Base-by-base conservation (phyloP, 2,113 vertebrate species). In the Butorides virescens region DNA sequence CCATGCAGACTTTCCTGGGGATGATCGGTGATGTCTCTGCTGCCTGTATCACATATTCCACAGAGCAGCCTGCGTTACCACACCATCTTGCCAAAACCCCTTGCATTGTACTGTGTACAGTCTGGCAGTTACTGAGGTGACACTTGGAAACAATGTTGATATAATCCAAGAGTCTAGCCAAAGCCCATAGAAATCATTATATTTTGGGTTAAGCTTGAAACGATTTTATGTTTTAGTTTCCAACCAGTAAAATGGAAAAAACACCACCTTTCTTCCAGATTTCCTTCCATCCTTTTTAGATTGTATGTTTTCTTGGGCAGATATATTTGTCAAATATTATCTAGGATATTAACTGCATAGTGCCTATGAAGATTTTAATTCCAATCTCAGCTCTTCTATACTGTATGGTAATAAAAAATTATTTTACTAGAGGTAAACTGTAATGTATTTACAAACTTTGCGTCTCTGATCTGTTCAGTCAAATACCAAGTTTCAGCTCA, bases 171-270 rank as follows among this genome's bases (percentile, higher is more conserved):
- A 91, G 62, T 76, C 74, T 56, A 22, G 76, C 66, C 70, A 88
- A 30, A 56, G 58, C 67, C 32, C 76, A 7, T 4, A 49, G 73
- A 94, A 93, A 82, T 78, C 36, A 44, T 2, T 63, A 11, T 34
- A 46, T 39, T 67, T 84, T 67, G 47, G 39, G 23, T 81, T 81
- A 62, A 81, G 18, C 61, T 85, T 81, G 50, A 91, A 95, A 74
- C 30, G 23, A 10, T 58, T 92, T 92, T 89, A 39, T 61, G 29
- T 53, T 79, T 96, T 66, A 67, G 49, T 92, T 95, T 94, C 72
- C 70, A 81, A 46, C 16, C 20, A 94, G 58, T 83, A 79, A 88
- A 97, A 81, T 76, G 91, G 87, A 92, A 97, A 95, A 82, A 78
- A 80, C 21, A 78, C 29, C 39, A 53, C 34, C 34, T 91, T 91